Percentiles rank a stretch among this genome's conserved stretches.
Conservation (phyloP, 1,140 invertebrate species). For the Cotesia glomerata region DNA sequence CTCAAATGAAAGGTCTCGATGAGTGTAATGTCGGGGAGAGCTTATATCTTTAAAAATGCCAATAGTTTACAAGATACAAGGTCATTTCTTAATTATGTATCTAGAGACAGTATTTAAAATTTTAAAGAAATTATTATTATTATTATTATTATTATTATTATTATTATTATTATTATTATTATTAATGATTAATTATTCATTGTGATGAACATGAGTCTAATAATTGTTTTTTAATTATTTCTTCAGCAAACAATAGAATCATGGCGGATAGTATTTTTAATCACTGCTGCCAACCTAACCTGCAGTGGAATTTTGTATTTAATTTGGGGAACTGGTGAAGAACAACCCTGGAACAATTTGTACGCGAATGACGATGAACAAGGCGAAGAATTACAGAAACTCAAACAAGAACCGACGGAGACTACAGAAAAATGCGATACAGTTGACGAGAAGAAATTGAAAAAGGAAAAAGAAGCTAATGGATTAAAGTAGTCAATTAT, state of each 20-base stretch:
- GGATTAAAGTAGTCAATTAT: background rate
- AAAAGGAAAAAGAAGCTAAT: constrained; percentile 18
- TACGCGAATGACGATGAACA: background rate
- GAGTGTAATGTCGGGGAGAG: too few species aligned
- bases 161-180: too few species aligned
- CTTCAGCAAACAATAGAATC: constrained; percentile 71
- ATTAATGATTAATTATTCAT: background rate
- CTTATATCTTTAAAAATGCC: too few species aligned
- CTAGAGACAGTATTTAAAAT: too few species aligned
- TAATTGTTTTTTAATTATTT: constrained; percentile 16
- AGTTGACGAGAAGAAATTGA: background rate
- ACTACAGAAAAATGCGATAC: background rate
- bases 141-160: too few species aligned
- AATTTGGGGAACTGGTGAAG: constrained; percentile 66
- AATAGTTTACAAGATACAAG: too few species aligned
- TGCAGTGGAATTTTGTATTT: constrained; percentile 64
- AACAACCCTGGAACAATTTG: constrained; percentile 70
- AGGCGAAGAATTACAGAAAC: constrained; percentile 15
- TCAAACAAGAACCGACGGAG: background rate
- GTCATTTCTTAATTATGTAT: too few species aligned
- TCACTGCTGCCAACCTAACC: constrained; percentile 64
- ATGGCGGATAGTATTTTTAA: constrained; percentile 72
- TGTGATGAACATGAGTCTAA: background rate
- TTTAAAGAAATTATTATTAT: too few species aligned
- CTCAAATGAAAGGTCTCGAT: too few species aligned